Conservation (phyloP, 1,140 invertebrate genomes). For the Bursaphelenchus mucronatus region DNA sequence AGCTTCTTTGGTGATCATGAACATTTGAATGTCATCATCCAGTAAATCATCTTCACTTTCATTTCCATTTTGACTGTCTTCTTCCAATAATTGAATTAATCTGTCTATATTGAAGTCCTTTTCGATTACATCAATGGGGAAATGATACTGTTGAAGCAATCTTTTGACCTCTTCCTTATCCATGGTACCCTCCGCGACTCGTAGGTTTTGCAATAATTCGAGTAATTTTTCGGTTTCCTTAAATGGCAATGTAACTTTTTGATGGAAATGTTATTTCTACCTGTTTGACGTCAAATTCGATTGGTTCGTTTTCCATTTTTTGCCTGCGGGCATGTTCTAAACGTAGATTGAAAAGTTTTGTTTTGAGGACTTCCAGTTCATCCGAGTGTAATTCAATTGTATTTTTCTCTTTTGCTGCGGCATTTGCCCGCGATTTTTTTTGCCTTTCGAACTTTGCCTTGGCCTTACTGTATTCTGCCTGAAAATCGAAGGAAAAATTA, state of each 20-base stretch:
- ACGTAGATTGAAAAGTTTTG: conserved; percentile 10
- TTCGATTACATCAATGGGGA: conserved; percentile 17
- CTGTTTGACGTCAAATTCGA: conserved; percentile 6
- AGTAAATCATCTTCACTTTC: neutral
- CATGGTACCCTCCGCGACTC: conserved; percentile 6
- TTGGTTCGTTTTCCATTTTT: conserved; percentile 21
- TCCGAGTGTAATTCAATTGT: neutral
- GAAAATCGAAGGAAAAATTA: neutral
- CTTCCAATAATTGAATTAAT: conserved; percentile 5
- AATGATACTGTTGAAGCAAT: neutral
- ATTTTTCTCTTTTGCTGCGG: neutral
- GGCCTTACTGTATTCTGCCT: neutral
- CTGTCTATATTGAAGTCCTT: conserved; percentile 15
- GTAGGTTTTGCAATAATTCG: conserved; percentile 12
- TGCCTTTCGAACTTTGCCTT: conserved; percentile 9
- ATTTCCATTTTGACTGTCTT: conserved; percentile 15
- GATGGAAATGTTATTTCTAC: no score
- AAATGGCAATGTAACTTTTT: no score
- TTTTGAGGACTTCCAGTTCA: conserved; percentile 4
- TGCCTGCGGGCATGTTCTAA: conserved; percentile 1
- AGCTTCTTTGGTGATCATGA: neutral
- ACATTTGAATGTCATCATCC: conserved; percentile 15
- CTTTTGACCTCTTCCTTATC: conserved; percentile 1
- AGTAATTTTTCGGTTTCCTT: conserved; percentile 17
- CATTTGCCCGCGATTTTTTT: neutral